Conservation (phyloP, 2,888 invertebrate species). For the Ophioninae sp. region DNA sequence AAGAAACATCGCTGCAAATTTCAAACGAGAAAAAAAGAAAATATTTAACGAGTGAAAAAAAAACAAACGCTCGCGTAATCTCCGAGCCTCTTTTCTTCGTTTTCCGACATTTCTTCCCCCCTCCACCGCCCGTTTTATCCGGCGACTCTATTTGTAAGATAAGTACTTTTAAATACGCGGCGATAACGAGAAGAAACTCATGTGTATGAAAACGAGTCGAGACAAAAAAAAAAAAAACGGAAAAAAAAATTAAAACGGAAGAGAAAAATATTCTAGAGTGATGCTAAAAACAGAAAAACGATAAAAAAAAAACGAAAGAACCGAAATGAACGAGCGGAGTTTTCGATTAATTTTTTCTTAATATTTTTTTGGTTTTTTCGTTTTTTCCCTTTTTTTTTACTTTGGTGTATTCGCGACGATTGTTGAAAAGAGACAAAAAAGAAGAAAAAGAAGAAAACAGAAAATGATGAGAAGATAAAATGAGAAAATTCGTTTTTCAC, state of each 20-base stretch:
- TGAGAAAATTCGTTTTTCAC: constrained; percentile 43
- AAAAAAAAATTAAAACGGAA: neutral
- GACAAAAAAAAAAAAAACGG: neutral
- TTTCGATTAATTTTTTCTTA: too few relatives aligned
- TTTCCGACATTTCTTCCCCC: constrained; percentile 72
- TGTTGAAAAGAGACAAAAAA: constrained; percentile 33
- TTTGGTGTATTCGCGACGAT: constrained; percentile 40
- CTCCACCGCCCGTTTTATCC: constrained; percentile 46
- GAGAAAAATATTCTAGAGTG: too few relatives aligned
- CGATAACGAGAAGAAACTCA: constrained; percentile 27
- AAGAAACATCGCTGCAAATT: neutral
- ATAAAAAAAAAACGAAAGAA: constrained; percentile 29
- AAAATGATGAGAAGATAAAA: constrained; percentile 19
- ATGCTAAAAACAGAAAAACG: too few relatives aligned
- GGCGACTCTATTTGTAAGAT: constrained; percentile 64
- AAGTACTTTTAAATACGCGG: constrained; percentile 53
- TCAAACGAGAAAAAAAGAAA: neutral
- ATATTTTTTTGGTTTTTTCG: too few relatives aligned
- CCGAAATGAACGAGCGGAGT: too few relatives aligned
- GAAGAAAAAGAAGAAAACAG: constrained; percentile 26
- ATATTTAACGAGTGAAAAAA: constrained; percentile 7
- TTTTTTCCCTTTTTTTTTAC: too few relatives aligned
- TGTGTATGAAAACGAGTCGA: too few relatives aligned
- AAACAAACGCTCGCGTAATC: constrained; percentile 66
- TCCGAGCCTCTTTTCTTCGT: constrained; percentile 67